These are phyloP conservation scores for Andrena bicolor DNA, from an alignment of 2,888 invertebrate genomes.

Conservation along the genomic window DNA sequence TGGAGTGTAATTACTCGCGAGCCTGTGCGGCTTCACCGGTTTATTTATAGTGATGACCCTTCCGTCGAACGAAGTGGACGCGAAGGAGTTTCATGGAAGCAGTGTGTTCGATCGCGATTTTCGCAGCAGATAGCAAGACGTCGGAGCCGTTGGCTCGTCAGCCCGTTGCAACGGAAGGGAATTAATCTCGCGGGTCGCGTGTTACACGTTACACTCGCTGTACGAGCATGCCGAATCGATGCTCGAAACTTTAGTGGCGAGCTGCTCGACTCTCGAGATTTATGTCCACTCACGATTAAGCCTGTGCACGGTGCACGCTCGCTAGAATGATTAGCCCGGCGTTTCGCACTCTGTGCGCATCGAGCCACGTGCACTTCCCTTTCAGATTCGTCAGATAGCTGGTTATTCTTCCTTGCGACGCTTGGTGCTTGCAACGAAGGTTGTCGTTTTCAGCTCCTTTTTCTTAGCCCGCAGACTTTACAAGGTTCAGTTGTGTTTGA, in stretches of 20 bases:
- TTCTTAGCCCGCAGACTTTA: too few relatives aligned
- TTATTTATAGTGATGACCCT: conserved; percentile 37
- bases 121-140: conserved; percentile 12
- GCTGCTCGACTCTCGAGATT: conserved; percentile 31
- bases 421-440: too few relatives aligned
- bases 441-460: too few relatives aligned
- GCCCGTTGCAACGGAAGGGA: conserved; percentile 27
- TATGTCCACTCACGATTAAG: conserved; percentile 38
- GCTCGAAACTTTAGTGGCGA: conserved; percentile 53
- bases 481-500: too few relatives aligned
- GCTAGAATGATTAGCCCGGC: conserved; percentile 38
- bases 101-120: conserved; percentile 19
- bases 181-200: conserved; percentile 51
- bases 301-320: conserved; percentile 40
- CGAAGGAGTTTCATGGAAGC: conserved; percentile 22
- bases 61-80: conserved; percentile 21
- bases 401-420: too few relatives aligned
- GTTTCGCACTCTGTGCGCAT: conserved; percentile 26
- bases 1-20: not conserved
- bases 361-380: not conserved
- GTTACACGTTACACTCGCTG: conserved; percentile 50
- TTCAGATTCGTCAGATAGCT: not conserved
- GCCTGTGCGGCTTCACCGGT: not conserved
- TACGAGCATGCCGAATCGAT: conserved; percentile 39
- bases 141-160: not conserved